phyloP scores from a whole-genome alignment of 2,113 vertebrate species.

The Rallus limicola region DNA sequence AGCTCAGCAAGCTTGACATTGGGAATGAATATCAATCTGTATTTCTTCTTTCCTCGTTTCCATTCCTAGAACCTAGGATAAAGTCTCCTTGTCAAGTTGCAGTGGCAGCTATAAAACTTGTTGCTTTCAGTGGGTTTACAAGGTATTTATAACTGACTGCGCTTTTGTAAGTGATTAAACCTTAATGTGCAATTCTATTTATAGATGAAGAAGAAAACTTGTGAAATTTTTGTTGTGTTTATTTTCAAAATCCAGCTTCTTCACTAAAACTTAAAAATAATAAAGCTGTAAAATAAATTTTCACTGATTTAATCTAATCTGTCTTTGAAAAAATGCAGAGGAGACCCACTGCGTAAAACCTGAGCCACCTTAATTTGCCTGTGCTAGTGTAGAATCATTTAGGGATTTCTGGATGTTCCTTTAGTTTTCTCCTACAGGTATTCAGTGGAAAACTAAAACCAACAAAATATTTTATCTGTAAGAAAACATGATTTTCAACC shows the following conservation, averaged over 20 bases:
- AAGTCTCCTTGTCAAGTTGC: neutral
- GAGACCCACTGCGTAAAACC: neutral
- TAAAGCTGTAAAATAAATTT: neutral
- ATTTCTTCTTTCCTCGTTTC: neutral
- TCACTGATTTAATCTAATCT: neutral
- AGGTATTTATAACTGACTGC: neutral
- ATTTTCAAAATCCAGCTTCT: neutral
- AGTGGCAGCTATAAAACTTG: neutral
- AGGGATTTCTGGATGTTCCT: rapidly evolving
- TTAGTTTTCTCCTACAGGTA: neutral
- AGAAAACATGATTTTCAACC: neutral
- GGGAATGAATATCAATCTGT: neutral
- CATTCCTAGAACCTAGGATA: neutral
- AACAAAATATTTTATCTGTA: neutral
- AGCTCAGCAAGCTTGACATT: neutral
- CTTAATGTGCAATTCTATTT: neutral
- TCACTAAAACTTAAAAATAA: neutral
- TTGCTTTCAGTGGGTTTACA: neutral
- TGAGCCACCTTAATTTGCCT: neutral
- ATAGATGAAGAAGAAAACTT: neutral
- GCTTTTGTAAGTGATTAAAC: neutral
- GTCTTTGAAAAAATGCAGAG: neutral
- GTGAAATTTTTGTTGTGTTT: neutral
- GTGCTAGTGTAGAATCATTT: neutral
- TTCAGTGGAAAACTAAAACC: neutral